Base-by-base conservation (phyloP, 1,140 invertebrate species). In the Apis laboriosa region DNA sequence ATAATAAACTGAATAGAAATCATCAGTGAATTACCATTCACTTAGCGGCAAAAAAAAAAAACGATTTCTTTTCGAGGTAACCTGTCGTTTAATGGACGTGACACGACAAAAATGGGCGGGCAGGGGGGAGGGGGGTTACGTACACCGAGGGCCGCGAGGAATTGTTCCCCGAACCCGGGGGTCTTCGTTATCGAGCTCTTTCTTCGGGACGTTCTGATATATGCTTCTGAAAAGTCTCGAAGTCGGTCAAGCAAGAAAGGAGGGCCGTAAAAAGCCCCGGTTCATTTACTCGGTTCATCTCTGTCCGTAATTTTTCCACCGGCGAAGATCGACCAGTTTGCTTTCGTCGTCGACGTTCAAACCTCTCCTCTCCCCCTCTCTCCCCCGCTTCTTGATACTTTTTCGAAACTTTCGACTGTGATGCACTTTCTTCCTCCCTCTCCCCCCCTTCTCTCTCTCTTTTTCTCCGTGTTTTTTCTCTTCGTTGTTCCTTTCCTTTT, bases 261-360 rank as follows among this genome's bases (percentile, higher is more conserved):
- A 51, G 76, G 61, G 73, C 43, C 84, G 80, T 77, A 86, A 86
- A 74, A 86, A 86, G 78, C 53, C 77, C 70, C 61, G 72, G 78
- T 86, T 86, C 84, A 74, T 85, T 85, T 85, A 61, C 72, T 77
- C 77, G 51, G 61, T 74, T 68, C 76, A 58, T 77, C 76, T 66
- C 51, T 24, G 67, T 53, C 68, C 77, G 77, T 79, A 79, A 79
- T 79, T 79, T 79, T 79, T 72, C 77, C 77, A 67, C 51, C n/a
- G 74, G 24, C 56, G 66, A 79, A 43, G 60, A 79, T 58, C 68
- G 43, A 61, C 17, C 68, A 43, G 68, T 28, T 79, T 72, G 77
- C 77, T 60, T 60, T 71, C 55, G 55, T 55, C 53, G 53, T 67
- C 55, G 53, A 66, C 53, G 53, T 70, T 53, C 51, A 24, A 19